Evolutionary conservation across 92 coral and sea anemone genomes (phyloP), one percentile per base, ranked within the genome.

Genomic region (Micromussa lordhowensis): DNA sequence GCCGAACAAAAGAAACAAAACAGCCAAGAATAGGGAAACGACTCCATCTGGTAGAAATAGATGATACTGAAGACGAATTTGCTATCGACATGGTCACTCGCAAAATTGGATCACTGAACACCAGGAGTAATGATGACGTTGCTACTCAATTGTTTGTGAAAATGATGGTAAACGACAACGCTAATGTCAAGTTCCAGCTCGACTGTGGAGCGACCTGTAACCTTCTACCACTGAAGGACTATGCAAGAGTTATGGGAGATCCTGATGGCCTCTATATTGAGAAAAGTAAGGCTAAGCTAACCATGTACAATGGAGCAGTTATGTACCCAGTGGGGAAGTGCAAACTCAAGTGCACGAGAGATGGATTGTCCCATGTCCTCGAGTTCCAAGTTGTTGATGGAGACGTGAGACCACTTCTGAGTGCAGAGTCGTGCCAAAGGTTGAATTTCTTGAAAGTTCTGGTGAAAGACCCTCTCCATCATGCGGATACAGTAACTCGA

Each of bases 251-350:
- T 73, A 85, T 90, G 90, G 90, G 93, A 90, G 86, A 85, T 22
- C 90, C 93, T 75, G 93, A 90, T 58, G 93, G 86, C 77, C 78
- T 79, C 83, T 90, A 85, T 74, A n/a, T 79, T 29, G 86, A 85
- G 81, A 85, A 40, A 77, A 90, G 93, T 71, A 90, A 80, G 44
- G 93, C 93, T 40, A 90, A 86, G 86, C 68, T 86, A 86, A 80
- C 90, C 93, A 86, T 86, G 93, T 91, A 87, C 88, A 90, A 90
- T 86, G 90, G n/a, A n/a, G n/a, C n/a, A n/a, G 82, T 90, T 66
- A 90, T 86, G 90, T 87, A 86, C 73, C 90, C 90, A 18, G 90
- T 80, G 71, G 93, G 87, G 83, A 90, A 85, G 88, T 85, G 89
- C 85, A 85, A 90, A 73, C 89, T 85, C 82, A 86, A 80, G 77